A percentile compares a stretch with the other conserved stretches of the same genome.
These are phyloP conservation scores for Carpatolechia fugitivella DNA, from an alignment of 2,888 invertebrate species.

Conservation along the genomic window DNA sequence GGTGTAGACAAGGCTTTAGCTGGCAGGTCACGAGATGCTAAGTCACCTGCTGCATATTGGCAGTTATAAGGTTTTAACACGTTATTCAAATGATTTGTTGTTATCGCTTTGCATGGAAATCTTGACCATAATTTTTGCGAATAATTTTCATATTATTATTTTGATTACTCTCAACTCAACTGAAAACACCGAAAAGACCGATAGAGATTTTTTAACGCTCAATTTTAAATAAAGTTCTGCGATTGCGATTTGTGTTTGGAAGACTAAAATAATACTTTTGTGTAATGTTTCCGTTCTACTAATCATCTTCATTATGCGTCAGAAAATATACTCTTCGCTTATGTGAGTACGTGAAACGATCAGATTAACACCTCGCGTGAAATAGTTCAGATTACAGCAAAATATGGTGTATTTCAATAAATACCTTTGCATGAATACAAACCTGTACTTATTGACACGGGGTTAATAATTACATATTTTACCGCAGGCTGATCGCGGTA, in stretches of 20 bases:
- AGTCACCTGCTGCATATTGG: constrained; percentile 7
- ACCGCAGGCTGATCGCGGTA: neutral
- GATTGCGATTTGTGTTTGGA: too few relatives aligned
- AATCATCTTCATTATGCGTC: too few relatives aligned
- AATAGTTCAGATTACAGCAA: constrained; percentile 1
- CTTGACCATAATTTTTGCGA: neutral
- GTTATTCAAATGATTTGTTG: constrained; percentile 4
- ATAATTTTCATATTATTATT: neutral
- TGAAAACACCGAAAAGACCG: too few relatives aligned
- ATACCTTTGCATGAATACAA: constrained; percentile 5
- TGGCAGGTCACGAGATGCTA: constrained; percentile 4
- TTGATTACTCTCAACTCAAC: neutral
- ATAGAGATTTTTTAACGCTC: too few relatives aligned
- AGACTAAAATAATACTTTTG: too few relatives aligned
- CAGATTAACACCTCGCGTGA: neutral
- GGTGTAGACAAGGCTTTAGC: neutral
- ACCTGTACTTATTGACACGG: constrained; percentile 6
- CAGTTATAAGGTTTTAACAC: neutral
- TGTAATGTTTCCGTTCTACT: too few relatives aligned
- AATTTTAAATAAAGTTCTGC: too few relatives aligned
- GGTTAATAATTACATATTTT: neutral
- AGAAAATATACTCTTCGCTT: too few relatives aligned
- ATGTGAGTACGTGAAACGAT: neutral
- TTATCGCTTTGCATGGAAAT: neutral
- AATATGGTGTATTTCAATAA: constrained; percentile 7